Base-by-base conservation (phyloP, 2,113 vertebrate genomes). In the Crotalus helleri region DNA sequence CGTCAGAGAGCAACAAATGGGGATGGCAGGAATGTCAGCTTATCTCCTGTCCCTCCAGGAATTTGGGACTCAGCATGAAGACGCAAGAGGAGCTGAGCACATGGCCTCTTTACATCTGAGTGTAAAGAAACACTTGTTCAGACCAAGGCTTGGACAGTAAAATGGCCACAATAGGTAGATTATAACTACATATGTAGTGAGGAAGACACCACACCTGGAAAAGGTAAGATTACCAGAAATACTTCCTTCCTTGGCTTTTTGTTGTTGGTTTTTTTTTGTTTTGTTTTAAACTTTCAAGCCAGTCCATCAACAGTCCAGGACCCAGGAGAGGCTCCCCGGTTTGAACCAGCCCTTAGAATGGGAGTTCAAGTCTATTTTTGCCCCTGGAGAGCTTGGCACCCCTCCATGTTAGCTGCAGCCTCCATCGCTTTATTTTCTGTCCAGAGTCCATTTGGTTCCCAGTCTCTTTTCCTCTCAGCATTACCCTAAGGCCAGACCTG, bases 151-250 rank as follows among this genome's bases (percentile, higher is more conserved):
- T 33, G 51, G 55, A 54, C 55, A 86, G n/a, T 44, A 39, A 57
- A 49, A 90, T 88, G 74, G 88, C 74, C 69, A 90, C 87, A 59
- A 33, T 51, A 58, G 44, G 88, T 33, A 39, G 19, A 6, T 51
- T 39, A 90, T 86, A 33, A 90, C 74, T 85, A 85, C 69, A 87
- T n/a, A 23, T 12, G 92, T 33, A 86, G 81, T 54, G 57, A 90
- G 74, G 88, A 93, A 86, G 92, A 93, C 44, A 64, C 89, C 53
- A 53, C 74, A 21, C 54, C 55, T 86, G 44, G 74, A 89, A 59
- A 33, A 93, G 74, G 92, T 24, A 12, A 53, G 55, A 88, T 86
- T 86, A 46, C 69, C 44, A 51, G 92, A 85, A 17, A 86, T n/a
- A n/a, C 39, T 58, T 53, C 29, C 44, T 39, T 85, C 53, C 23